Percentiles rank a stretch among this genome's conserved stretches.
These are phyloP conservation scores for Umimayanthus chanpuru DNA, from an alignment of 92 coral and sea anemone genomes.

Conservation along the genomic window DNA sequence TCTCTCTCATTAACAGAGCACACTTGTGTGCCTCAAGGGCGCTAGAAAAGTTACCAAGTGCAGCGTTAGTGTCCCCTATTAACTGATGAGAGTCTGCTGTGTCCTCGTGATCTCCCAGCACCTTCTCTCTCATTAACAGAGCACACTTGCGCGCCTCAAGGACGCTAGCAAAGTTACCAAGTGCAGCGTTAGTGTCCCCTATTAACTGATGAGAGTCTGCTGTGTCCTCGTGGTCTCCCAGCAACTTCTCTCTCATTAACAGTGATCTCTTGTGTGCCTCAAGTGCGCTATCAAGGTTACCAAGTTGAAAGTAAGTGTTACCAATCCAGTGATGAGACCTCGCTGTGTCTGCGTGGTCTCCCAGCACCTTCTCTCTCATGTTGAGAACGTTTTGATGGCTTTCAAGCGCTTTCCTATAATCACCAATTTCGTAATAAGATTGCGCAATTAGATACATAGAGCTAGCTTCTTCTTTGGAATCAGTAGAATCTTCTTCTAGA, in stretches of 20 bases:
- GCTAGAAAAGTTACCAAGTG: too few species aligned
- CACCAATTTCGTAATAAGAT: too few species aligned
- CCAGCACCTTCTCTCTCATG: neutral
- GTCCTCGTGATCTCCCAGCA: neutral
- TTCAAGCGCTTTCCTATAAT: neutral
- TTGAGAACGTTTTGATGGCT: neutral
- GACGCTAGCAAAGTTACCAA: neutral
- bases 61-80: too few species aligned
- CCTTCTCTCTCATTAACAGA: neutral
- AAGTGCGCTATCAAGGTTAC: neutral
- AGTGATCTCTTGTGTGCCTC: neutral
- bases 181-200: neutral
- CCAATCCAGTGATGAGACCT: neutral
- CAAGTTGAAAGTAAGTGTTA: neutral
- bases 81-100: too few species aligned
- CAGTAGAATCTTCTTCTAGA: neutral
- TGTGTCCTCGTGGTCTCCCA: neutral
- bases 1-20: too few species aligned
- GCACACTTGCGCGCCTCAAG: neutral
- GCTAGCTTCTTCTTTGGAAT: neutral
- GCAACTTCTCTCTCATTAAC: neutral
- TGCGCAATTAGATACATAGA: neutral
- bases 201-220: too few species aligned
- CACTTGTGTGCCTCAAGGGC: too few species aligned
- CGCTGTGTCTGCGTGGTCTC: neutral